Percentiles rank a stretch among this genome's conserved stretches.
Conservation (phyloP, 30 jellyfish, hydroid and myxozoan genomes). For the Euphysa ruthae region DNA sequence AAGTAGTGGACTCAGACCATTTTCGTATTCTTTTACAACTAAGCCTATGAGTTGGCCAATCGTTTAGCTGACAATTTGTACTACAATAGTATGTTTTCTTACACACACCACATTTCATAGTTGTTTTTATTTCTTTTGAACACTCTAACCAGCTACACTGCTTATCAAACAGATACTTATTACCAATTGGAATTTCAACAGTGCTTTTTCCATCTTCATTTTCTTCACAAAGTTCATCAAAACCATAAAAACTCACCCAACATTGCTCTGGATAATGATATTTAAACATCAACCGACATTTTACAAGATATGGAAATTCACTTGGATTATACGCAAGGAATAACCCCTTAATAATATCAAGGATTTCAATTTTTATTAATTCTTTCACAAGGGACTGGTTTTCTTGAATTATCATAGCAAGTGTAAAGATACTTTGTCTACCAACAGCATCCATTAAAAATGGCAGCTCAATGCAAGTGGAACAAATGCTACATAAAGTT, state of each 20-base stretch:
- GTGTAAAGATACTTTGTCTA: not conserved
- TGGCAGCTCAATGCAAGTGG: slow-evolving; percentile 1
- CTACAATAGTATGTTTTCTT: not conserved
- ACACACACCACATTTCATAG: not conserved
- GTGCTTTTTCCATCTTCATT: not conserved
- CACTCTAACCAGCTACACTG: too few species aligned
- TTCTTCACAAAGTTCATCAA: not conserved
- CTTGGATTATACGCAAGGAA: not conserved
- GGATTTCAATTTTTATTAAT: not conserved
- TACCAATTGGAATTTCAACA: too few species aligned
- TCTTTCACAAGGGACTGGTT: not conserved
- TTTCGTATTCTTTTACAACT: too few species aligned
- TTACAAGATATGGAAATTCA: not conserved
- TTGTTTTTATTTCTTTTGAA: too few species aligned
- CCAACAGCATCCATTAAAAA: not conserved
- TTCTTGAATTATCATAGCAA: not conserved
- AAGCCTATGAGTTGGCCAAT: not conserved
- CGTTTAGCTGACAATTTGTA: not conserved
- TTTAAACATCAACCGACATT: not conserved
- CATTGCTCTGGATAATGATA: not conserved
- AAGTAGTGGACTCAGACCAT: too few species aligned
- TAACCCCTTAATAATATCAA: not conserved
- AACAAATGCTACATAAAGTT: not conserved
- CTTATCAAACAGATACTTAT: too few species aligned
- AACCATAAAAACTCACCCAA: not conserved